Evolutionary conservation across 2,113 vertebrate genomes (phyloP).

Genomic region (Melanocharis versteri): DNA sequence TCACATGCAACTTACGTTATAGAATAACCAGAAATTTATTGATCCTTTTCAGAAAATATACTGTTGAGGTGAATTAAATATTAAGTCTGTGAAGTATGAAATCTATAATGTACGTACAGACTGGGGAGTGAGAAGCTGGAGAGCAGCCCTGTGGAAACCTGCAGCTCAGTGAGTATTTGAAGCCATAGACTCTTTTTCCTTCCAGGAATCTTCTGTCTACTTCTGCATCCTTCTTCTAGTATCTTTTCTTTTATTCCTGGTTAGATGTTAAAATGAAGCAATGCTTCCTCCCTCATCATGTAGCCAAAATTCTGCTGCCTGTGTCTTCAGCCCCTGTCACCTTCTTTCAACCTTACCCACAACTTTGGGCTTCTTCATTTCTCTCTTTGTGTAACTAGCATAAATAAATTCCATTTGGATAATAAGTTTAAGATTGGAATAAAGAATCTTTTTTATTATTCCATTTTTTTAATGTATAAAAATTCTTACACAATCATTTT

Average conservation of each 20-base stretch:
- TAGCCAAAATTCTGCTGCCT: neutral
- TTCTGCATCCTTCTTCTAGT: neutral
- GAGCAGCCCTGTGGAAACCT: neutral
- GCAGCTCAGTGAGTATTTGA: neutral
- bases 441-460: neutral
- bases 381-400: neutral
- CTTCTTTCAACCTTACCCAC: neutral
- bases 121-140: neutral
- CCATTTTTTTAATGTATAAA: neutral
- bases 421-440: neutral
- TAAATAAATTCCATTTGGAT: neutral
- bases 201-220: neutral
- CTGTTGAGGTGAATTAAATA: neutral
- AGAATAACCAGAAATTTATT: neutral
- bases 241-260: neutral
- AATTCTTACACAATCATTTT: neutral
- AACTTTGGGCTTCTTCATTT: neutral
- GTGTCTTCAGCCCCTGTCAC: neutral
- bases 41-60: neutral
- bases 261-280: neutral
- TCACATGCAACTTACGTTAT: neutral
- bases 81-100: neutral
- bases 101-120: neutral
- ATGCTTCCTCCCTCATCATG: neutral
- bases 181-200: neutral